Evolutionary conservation across 1,140 invertebrate species (phyloP).

Genomic region (Diorhabda sublineata): DNA sequence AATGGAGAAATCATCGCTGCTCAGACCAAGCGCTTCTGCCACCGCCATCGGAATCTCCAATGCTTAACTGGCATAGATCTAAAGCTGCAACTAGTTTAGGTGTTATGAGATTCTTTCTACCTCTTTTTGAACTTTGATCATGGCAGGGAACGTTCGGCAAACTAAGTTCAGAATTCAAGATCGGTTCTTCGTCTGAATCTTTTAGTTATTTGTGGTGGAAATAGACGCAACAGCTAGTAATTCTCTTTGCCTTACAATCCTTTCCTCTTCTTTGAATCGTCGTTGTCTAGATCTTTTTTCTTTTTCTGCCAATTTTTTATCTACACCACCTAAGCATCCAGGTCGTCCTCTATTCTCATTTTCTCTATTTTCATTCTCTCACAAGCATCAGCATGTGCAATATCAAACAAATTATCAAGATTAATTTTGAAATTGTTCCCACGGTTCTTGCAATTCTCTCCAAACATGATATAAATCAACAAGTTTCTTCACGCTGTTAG

Average conservation of each 20-base stretch:
- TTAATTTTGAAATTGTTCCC: no score
- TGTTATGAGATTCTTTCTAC: no score
- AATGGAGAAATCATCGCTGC: no score
- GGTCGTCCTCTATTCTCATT: conserved; percentile 25
- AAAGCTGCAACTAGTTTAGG: conserved; percentile 14
- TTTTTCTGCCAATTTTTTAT: no score
- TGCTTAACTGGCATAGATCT: conserved; percentile 28
- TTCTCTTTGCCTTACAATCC: no score
- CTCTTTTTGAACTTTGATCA: no score
- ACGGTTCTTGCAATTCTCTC: conserved; percentile 36
- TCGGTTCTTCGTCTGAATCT: neutral
- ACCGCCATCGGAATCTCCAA: conserved; percentile 20
- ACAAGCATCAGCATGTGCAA: conserved; percentile 22
- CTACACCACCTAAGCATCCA: no score
- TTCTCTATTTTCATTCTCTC: conserved; percentile 35
- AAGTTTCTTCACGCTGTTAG: conserved; percentile 37
- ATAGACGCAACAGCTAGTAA: no score
- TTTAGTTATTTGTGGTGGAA: neutral
- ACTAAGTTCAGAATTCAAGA: neutral
- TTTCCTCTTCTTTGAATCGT: no score
- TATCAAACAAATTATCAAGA: no score
- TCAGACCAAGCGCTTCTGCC: neutral
- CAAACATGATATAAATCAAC: conserved; percentile 33
- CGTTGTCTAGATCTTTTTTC: no score
- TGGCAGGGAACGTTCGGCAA: no score